phyloP scores from a whole-genome alignment of 2,888 invertebrate genomes.

The Athripsodes cinereus region DNA sequence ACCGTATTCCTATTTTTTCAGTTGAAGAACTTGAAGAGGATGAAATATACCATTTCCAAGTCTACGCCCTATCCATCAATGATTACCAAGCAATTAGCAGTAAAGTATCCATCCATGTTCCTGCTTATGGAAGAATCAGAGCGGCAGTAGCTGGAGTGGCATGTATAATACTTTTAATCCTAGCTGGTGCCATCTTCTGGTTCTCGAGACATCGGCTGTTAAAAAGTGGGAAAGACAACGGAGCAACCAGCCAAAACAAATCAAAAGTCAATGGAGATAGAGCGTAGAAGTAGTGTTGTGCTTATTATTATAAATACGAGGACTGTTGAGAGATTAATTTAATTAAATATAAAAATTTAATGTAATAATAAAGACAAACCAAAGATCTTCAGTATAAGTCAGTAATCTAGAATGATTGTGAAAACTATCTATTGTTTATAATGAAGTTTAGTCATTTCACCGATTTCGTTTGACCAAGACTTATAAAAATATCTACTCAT shows the following conservation, averaged over 20 bases:
- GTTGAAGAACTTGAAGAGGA: conserved; percentile 69
- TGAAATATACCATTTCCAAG: conserved; percentile 66
- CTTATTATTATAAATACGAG: background rate
- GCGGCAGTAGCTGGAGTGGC: conserved; percentile 67
- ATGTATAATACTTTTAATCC: conserved; percentile 60
- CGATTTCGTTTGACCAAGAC: too few relatives aligned
- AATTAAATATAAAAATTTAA: too few relatives aligned
- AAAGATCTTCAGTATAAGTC: background rate
- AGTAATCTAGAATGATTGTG: background rate
- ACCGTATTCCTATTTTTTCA: too few relatives aligned
- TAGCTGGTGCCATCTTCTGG: conserved; percentile 52
- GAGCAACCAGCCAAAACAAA: background rate
- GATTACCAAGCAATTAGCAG: conserved; percentile 59
- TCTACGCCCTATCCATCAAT: conserved; percentile 57
- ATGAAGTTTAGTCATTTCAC: too few relatives aligned
- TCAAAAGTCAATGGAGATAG: conserved; percentile 6
- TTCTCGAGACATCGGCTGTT: conserved; percentile 18
- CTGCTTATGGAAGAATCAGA: conserved; percentile 63
- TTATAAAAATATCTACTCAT: too few relatives aligned
- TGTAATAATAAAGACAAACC: background rate
- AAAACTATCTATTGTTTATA: too few relatives aligned
- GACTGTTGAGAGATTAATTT: background rate
- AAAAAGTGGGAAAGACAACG: background rate
- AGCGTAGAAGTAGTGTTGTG: background rate
- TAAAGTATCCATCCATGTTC: conserved; percentile 58